Percentiles rank a stretch among this genome's conserved stretches.
phyloP scores from a whole-genome alignment of 2,888 invertebrate genomes.

The Diadegma fenestrale region DNA sequence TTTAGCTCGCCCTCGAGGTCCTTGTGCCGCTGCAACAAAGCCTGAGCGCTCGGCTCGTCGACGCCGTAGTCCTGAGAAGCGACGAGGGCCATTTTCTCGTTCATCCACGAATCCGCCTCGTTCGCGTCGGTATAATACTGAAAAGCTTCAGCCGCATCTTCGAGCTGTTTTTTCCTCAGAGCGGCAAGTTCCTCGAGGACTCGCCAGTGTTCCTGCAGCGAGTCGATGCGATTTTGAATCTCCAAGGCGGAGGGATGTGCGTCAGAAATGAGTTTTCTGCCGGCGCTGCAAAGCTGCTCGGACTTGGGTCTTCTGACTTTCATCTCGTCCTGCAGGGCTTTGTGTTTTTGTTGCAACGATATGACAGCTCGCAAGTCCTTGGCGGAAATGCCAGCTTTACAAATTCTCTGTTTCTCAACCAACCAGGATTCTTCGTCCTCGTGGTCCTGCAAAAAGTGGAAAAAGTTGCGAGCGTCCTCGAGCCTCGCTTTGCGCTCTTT shows the following conservation, averaged over 20 bases:
- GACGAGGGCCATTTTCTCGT: constrained; percentile 97
- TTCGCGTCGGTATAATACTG: constrained; percentile 99
- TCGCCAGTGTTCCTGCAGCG: constrained; percentile 94
- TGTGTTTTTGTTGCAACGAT: constrained; percentile 96
- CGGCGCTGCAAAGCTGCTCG: constrained; percentile 89
- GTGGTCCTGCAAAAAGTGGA: constrained; percentile 98
- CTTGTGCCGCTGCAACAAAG: constrained; percentile 94
- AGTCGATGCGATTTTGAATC: constrained; percentile 92
- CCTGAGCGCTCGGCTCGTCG: constrained; percentile 96
- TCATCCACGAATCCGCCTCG: constrained; percentile 98
- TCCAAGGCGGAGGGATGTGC: constrained; percentile 93
- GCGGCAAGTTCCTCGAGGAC: constrained; percentile 94
- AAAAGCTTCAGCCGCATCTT: constrained; percentile 96
- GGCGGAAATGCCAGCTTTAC: constrained; percentile 96
- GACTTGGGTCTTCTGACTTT: constrained; percentile 91
- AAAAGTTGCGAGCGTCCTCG: constrained; percentile 97
- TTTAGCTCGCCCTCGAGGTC: constrained; percentile 95
- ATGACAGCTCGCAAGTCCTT: constrained; percentile 96
- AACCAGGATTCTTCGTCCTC: constrained; percentile 99
- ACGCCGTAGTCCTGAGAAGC: constrained; percentile 95
- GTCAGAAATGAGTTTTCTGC: constrained; percentile 91
- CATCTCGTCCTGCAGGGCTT: constrained; percentile 95
- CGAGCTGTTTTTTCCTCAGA: constrained; percentile 90
- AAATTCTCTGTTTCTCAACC: constrained; percentile 96
- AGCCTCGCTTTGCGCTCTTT: constrained; percentile 92